Evolutionary conservation across 2,888 invertebrate species (phyloP).

Genomic region (Parnassius apollo): DNA sequence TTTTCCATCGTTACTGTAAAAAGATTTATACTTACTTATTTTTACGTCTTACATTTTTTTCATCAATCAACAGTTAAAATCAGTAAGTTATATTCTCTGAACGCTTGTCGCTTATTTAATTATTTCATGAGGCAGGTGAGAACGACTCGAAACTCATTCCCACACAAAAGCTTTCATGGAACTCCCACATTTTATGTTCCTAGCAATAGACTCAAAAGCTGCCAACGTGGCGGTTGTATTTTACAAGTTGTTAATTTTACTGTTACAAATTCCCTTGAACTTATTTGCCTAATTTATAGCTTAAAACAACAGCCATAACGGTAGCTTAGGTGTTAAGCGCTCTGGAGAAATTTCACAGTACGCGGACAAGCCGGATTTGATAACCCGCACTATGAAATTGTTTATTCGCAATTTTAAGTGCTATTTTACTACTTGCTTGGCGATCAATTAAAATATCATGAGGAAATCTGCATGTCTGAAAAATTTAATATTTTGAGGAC

Average conservation of each 20-base stretch:
- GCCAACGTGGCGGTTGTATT: conserved; percentile 25
- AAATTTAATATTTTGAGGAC: too few relatives aligned
- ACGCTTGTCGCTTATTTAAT: background rate
- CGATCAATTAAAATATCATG: too few relatives aligned
- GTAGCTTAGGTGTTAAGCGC: too few relatives aligned
- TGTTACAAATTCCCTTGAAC: conserved; percentile 30
- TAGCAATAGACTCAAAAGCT: conserved; percentile 3
- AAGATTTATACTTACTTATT: too few relatives aligned
- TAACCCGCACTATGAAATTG: too few relatives aligned
- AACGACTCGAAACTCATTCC: background rate
- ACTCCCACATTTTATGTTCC: conserved; percentile 1
- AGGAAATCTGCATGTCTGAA: too few relatives aligned
- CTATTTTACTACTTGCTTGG: too few relatives aligned
- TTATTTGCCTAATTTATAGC: conserved; percentile 30
- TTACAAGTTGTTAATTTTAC: conserved; percentile 37
- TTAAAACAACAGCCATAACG: background rate
- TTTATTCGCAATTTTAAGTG: too few relatives aligned
- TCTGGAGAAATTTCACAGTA: background rate
- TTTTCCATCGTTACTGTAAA: too few relatives aligned
- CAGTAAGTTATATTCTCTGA: background rate
- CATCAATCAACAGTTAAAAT: background rate
- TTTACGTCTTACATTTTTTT: too few relatives aligned
- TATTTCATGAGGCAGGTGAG: conserved; percentile 2
- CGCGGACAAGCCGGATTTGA: too few relatives aligned
- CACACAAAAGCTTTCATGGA: conserved; percentile 9